Evolutionary conservation across 2,888 invertebrate genomes (phyloP).

Genomic region (Polymixis lichenea): DNA sequence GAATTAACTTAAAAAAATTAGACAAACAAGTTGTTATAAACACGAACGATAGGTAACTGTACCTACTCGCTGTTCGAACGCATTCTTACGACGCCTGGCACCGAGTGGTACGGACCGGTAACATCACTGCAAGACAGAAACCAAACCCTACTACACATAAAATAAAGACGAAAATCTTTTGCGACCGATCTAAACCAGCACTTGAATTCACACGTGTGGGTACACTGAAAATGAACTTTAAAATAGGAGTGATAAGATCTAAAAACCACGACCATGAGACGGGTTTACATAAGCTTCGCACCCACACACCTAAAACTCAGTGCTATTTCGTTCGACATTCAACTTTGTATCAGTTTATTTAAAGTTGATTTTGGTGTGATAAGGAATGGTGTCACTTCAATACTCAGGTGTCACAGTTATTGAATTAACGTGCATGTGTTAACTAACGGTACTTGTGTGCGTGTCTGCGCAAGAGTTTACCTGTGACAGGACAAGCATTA

Average conservation of each 20-base stretch:
- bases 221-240: conserved; percentile 77
- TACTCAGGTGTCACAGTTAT: conserved; percentile 67
- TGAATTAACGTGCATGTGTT: conserved; percentile 73
- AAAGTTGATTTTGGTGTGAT: conserved; percentile 60
- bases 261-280: conserved; percentile 56
- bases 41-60: conserved; percentile 64
- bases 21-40: conserved; percentile 62
- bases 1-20: conserved; percentile 59
- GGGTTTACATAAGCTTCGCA: conserved; percentile 60
- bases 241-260: conserved; percentile 65
- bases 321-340: conserved; percentile 42
- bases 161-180: conserved; percentile 66
- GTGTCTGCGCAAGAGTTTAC: conserved; percentile 67
- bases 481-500: conserved; percentile 60
- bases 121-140: conserved; percentile 56
- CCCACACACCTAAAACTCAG: conserved; percentile 47
- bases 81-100: conserved; percentile 84
- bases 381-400: conserved; percentile 42
- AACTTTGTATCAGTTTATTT: conserved; percentile 24
- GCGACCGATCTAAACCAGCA: conserved; percentile 36
- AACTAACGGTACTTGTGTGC: conserved; percentile 72
- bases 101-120: conserved; percentile 80
- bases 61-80: conserved; percentile 78
- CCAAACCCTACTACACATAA: conserved; percentile 59
- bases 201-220: conserved; percentile 51